These are phyloP conservation scores for Premnoplex brunnescens DNA, from an alignment of 2,797 vertebrate species.

Conservation along the genomic window DNA sequence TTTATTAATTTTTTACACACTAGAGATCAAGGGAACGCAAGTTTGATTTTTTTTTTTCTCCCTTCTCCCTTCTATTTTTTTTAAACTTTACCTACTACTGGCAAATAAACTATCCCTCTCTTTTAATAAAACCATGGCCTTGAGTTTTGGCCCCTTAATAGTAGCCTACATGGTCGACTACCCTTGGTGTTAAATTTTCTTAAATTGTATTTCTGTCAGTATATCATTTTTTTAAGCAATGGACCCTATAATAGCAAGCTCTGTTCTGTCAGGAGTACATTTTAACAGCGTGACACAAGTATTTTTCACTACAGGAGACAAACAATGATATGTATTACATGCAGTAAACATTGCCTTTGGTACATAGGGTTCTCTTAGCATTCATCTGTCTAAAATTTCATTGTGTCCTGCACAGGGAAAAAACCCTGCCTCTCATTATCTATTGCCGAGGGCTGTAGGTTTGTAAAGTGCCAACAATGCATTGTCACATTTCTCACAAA, in stretches of 20 bases:
- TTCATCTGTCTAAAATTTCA: constrained; percentile 80
- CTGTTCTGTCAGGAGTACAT: constrained; percentile 82
- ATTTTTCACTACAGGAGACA: constrained; percentile 85
- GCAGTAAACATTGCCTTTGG: constrained; percentile 82
- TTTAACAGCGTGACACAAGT: constrained; percentile 82
- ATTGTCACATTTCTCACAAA: constrained; percentile 70
- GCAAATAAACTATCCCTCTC: constrained; percentile 71
- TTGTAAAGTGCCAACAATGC: constrained; percentile 65
- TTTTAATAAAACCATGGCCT: constrained; percentile 78
- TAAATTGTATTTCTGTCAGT: constrained; percentile 85
- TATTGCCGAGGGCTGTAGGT: constrained; percentile 67
- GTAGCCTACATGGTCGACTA: constrained; percentile 78
- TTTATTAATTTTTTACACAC: constrained; percentile 74
- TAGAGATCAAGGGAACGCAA: constrained; percentile 54
- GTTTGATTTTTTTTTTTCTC: not conserved
- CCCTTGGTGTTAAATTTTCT: constrained; percentile 82
- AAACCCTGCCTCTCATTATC: constrained; percentile 67
- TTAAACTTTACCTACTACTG: constrained; percentile 64
- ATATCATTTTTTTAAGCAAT: constrained; percentile 82
- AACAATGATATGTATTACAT: constrained; percentile 84
- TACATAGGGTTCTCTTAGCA: constrained; percentile 75
- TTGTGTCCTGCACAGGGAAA: constrained; percentile 66
- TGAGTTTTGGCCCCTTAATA: constrained; percentile 81
- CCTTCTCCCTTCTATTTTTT: not conserved
- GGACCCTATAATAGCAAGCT: constrained; percentile 80